Percentiles rank a stretch among this genome's conserved stretches.
These are phyloP conservation scores for Cochlearius cochlearius DNA, from an alignment of 2,113 vertebrate species.

Conservation along the genomic window DNA sequence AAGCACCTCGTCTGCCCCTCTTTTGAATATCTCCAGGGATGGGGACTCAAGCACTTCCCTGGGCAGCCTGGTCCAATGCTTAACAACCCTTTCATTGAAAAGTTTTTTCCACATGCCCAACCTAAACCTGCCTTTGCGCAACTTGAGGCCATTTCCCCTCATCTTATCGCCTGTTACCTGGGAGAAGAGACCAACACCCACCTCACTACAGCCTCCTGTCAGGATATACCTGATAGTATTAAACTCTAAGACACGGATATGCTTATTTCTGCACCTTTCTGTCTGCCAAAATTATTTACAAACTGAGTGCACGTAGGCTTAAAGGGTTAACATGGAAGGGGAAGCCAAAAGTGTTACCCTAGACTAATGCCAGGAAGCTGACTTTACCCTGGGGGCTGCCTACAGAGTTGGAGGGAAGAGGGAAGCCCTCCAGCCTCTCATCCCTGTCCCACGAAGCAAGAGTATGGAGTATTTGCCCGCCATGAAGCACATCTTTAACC, in stretches of 20 bases:
- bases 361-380: neutral
- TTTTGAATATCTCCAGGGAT: no score
- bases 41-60: no score
- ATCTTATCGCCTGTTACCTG: no score
- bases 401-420: neutral
- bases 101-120: no score
- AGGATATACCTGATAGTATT: neutral
- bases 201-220: no score
- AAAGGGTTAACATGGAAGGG: neutral
- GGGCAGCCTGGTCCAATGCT: no score
- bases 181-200: no score
- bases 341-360: neutral
- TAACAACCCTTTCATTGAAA: no score
- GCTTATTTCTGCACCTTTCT: neutral
- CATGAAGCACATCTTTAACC: rapidly evolving
- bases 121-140: no score
- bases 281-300: neutral
- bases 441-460: neutral
- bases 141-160: no score
- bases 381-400: neutral
- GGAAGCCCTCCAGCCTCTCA: neutral
- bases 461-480: neutral
- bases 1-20: no score
- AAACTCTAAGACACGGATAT: neutral
- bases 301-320: neutral